These are phyloP conservation scores for Trissonchulus sp. DNA, from an alignment of 2,888 invertebrate species.

Conservation along the genomic window DNA sequence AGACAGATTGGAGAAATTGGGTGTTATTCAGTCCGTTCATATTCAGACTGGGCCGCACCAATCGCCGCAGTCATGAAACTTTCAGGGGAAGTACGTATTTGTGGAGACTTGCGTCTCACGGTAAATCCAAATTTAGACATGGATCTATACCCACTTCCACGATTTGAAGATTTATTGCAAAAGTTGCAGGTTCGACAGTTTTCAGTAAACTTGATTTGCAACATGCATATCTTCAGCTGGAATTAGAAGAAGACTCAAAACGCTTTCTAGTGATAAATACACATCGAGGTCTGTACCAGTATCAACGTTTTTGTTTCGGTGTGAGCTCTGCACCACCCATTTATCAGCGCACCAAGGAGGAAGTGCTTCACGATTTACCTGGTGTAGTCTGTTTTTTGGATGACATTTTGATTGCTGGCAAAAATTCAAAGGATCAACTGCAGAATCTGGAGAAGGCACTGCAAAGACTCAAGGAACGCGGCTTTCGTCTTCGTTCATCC, in stretches of 20 bases:
- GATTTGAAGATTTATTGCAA: too few relatives aligned
- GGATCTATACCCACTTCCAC: too few relatives aligned
- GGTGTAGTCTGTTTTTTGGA: constrained; percentile 32
- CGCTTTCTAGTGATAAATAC: constrained; percentile 38
- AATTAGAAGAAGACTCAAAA: constrained; percentile 35
- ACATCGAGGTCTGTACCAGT: constrained; percentile 38
- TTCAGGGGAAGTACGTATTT: too few relatives aligned
- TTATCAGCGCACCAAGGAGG: constrained; percentile 40
- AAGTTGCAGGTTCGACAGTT: constrained; percentile 33
- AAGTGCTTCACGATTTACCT: constrained; percentile 36
- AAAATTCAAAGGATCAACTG: not conserved
- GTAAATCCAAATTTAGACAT: too few relatives aligned
- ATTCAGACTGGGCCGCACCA: too few relatives aligned
- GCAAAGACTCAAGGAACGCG: not conserved
- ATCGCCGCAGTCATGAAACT: too few relatives aligned
- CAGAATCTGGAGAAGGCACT: not conserved
- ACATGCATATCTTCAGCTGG: constrained; percentile 39
- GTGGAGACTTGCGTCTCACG: too few relatives aligned
- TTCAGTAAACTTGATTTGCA: constrained; percentile 41
- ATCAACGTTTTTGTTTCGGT: too few relatives aligned
- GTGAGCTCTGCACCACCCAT: constrained; percentile 39
- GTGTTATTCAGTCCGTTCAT: too few relatives aligned
- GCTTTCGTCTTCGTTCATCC: too few relatives aligned
- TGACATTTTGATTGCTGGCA: constrained; percentile 33
- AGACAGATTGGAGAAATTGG: too few relatives aligned